A percentile compares a stretch with the other conserved stretches of the same genome.
Evolutionary conservation across 2,113 vertebrate genomes (phyloP).

Genomic region (Promerops cafer): DNA sequence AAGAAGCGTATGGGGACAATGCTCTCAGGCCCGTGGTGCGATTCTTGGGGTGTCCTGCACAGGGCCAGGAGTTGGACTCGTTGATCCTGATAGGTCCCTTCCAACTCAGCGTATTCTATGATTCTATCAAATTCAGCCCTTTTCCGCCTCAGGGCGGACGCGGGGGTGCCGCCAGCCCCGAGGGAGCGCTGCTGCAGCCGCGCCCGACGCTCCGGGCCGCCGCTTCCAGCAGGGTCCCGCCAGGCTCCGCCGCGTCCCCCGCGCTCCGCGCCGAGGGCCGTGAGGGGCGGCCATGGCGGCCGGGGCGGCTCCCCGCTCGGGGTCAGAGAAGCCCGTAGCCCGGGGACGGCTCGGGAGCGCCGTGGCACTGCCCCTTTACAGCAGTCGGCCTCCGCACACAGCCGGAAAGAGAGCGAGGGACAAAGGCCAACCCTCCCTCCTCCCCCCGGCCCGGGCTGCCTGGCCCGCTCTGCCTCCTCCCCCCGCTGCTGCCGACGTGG

Average conservation of each 20-base stretch:
- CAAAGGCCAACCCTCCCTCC: neutral
- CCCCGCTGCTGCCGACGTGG: slow-evolving; percentile 69
- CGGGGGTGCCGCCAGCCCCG: fast-evolving
- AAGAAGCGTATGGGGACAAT: neutral
- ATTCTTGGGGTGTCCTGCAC: neutral
- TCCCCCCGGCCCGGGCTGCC: neutral
- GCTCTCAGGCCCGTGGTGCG: no score
- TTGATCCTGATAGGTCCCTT: neutral
- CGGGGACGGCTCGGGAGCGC: fast-evolving
- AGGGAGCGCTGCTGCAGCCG: neutral
- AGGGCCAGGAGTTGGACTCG: neutral
- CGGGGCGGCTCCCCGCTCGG: no score
- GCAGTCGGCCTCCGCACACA: neutral
- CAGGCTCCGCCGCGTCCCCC: neutral
- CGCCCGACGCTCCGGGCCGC: no score
- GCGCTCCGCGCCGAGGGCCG: neutral
- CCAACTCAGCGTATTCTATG: neutral
- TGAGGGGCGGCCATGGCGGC: neutral
- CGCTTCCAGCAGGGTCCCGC: neutral
- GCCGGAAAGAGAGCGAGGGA: neutral
- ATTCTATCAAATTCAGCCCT: no score
- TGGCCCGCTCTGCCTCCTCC: slow-evolving; percentile 29
- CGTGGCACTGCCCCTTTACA: fast-evolving
- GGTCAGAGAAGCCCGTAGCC: neutral
- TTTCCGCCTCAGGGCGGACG: neutral